Conservation (phyloP, 2,888 invertebrate species). For the Andrena bucephala region DNA sequence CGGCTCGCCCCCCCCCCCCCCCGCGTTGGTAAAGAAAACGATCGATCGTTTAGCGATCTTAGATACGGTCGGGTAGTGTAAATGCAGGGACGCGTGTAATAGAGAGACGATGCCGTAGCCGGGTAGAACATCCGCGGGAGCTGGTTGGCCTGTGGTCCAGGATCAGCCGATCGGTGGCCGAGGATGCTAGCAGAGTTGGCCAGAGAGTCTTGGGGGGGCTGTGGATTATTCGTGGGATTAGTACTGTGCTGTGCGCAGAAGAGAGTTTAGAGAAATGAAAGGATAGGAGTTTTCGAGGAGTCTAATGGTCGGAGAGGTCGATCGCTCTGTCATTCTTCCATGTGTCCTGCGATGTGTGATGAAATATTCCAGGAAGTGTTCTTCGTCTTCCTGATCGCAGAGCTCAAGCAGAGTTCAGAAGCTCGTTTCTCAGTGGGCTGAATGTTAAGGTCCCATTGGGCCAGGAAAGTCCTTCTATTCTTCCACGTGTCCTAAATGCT, state of each 20-base stretch:
- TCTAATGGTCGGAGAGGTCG: background rate
- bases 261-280: too few relatives aligned
- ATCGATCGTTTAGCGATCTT: constrained; percentile 45
- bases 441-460: too few relatives aligned
- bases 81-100: background rate
- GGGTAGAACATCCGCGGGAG: constrained; percentile 14
- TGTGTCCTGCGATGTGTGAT: too few relatives aligned
- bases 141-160: background rate
- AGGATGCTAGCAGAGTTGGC: constrained; percentile 5
- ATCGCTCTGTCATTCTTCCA: background rate
- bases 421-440: too few relatives aligned
- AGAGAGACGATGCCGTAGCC: constrained; percentile 21
- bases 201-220: background rate
- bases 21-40: constrained; percentile 20
- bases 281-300: background rate
- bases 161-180: constrained; percentile 1
- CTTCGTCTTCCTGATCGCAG: too few relatives aligned
- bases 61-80: constrained; percentile 45
- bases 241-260: too few relatives aligned
- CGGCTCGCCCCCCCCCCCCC: constrained; percentile 22
- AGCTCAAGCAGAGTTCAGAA: too few relatives aligned
- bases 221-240: too few relatives aligned
- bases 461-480: too few relatives aligned
- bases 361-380: too few relatives aligned
- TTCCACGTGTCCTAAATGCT: too few relatives aligned